A percentile compares a stretch with the other conserved stretches of the same genome.
Conservation (phyloP, 2,113 vertebrate species). For the Oreocharis arfaki region DNA sequence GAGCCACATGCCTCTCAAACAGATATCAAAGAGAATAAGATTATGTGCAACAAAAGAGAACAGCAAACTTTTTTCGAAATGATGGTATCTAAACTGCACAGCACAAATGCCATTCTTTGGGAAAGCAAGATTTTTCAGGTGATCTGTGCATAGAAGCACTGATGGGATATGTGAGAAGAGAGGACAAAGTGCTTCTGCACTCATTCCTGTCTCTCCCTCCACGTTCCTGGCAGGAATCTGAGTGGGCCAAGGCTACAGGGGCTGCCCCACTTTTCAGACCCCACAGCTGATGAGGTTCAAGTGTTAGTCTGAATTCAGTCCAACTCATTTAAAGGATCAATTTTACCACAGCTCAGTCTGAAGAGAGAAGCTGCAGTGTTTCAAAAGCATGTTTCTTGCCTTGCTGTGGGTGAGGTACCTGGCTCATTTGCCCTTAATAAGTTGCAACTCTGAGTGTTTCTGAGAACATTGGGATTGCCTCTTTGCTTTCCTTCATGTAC, state of each 20-base stretch:
- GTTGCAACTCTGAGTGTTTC: neutral
- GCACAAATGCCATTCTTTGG: neutral
- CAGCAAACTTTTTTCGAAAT: neutral
- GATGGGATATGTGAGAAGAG: neutral
- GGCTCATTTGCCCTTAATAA: neutral
- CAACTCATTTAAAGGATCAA: neutral
- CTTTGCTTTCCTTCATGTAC: accelerated
- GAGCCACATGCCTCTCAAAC: neutral
- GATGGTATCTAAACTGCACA: neutral
- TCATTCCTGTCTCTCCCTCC: neutral
- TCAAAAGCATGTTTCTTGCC: neutral
- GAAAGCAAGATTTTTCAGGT: neutral
- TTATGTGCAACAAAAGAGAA: neutral
- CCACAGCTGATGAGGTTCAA: neutral
- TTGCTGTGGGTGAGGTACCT: neutral
- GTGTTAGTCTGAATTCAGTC: neutral
- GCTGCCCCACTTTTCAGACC: neutral
- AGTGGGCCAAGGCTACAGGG: neutral
- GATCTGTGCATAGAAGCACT: neutral
- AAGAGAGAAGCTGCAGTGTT: neutral
- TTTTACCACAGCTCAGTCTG: neutral
- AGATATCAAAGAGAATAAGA: neutral
- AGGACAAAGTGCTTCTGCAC: accelerated
- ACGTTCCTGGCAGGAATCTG: neutral
- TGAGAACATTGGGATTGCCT: neutral